phyloP scores from a whole-genome alignment of 2,113 vertebrate species.

The Coptodon rendalli region DNA sequence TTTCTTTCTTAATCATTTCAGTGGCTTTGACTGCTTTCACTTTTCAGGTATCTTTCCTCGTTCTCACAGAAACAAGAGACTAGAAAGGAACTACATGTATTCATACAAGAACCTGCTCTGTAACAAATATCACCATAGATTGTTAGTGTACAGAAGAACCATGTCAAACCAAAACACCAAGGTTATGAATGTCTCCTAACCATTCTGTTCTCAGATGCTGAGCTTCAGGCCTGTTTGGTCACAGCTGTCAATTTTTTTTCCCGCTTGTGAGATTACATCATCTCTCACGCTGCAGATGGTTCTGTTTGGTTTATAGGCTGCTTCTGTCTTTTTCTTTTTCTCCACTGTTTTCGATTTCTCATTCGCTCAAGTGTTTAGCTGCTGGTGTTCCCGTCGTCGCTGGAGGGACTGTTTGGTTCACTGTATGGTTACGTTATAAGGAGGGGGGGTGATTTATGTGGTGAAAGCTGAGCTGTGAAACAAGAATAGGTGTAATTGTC shows the following conservation, averaged over 20 bases:
- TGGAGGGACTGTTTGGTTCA: not conserved
- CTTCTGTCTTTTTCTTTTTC: not conserved
- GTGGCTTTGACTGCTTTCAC: not conserved
- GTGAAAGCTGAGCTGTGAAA: constrained; percentile 17
- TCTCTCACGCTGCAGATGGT: constrained; percentile 1
- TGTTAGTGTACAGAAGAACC: not conserved
- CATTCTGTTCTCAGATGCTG: not conserved
- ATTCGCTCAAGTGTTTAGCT: constrained; percentile 19
- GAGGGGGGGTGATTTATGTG: not conserved
- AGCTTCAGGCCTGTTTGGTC: constrained; percentile 19
- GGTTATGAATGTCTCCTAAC: constrained; percentile 35
- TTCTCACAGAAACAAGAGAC: not conserved
- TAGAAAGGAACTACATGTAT: not conserved
- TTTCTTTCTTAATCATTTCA: not conserved
- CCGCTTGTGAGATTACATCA: not conserved
- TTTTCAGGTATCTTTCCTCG: not conserved
- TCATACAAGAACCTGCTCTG: not conserved
- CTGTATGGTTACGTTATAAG: not conserved
- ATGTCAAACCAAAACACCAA: not conserved
- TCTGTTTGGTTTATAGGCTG: not conserved
- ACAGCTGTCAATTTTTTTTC: not conserved
- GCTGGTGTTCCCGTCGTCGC: constrained; percentile 14
- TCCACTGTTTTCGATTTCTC: not conserved
- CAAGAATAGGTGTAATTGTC: constrained; percentile 10
- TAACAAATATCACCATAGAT: not conserved